These are phyloP conservation scores for Hirtodrosophila alboralis DNA, from an alignment of 2,888 invertebrate genomes.

Conservation along the genomic window DNA sequence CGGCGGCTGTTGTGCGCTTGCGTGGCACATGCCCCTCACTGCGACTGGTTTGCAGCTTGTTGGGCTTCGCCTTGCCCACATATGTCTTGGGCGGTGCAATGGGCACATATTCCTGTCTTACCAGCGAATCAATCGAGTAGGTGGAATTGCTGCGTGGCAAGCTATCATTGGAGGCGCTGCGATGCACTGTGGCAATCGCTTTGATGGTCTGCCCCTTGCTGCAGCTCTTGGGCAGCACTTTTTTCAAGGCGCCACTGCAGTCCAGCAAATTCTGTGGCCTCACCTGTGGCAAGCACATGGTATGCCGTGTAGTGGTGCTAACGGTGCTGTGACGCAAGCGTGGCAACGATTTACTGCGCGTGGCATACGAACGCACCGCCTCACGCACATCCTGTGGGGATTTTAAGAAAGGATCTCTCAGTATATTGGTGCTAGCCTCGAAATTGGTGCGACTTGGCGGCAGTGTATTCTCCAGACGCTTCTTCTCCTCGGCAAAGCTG, in stretches of 20 bases:
- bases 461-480: slow-evolving; percentile 84
- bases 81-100: slow-evolving; percentile 67
- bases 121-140: slow-evolving; percentile 82
- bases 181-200: slow-evolving; percentile 40
- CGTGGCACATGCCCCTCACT: slow-evolving; percentile 77
- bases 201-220: slow-evolving; percentile 58
- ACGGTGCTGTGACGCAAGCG: slow-evolving; percentile 65
- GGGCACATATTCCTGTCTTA: slow-evolving; percentile 63
- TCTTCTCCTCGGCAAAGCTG: slow-evolving; percentile 86
- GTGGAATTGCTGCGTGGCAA: slow-evolving; percentile 83
- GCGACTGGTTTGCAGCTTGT: slow-evolving; percentile 58
- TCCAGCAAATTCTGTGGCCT: slow-evolving; percentile 55
- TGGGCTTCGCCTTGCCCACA: slow-evolving; percentile 43
- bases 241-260: slow-evolving; percentile 51
- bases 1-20: slow-evolving; percentile 70
- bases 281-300: slow-evolving; percentile 73
- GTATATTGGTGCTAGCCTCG: slow-evolving; percentile 83
- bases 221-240: slow-evolving; percentile 38
- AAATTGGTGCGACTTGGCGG: slow-evolving; percentile 81
- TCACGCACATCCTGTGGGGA: slow-evolving; percentile 87
- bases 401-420: slow-evolving; percentile 85
- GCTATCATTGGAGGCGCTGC: slow-evolving; percentile 79
- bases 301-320: slow-evolving; percentile 73
- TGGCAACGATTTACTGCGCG: slow-evolving; percentile 83
- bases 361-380: slow-evolving; percentile 83